phyloP scores from a whole-genome alignment of 2,797 vertebrate genomes.

The Xenops minutus region DNA sequence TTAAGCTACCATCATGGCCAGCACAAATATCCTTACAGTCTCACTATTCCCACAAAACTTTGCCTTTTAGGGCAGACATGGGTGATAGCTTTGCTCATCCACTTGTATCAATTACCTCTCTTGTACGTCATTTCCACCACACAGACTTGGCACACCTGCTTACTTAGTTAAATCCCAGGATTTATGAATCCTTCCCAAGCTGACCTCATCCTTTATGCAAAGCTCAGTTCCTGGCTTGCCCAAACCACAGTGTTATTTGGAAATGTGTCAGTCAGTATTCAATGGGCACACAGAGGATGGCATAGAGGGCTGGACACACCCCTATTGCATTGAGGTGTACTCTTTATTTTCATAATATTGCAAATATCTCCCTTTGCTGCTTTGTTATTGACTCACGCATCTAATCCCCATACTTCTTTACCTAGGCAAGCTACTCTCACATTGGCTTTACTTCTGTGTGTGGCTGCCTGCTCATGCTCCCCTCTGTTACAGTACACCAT shows the following conservation, averaged over 20 bases:
- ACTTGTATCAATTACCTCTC: not conserved
- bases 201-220: not conserved
- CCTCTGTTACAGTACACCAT: not conserved
- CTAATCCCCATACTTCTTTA: not conserved
- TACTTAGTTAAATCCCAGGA: not conserved
- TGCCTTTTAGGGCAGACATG: not conserved
- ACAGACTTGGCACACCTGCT: not conserved
- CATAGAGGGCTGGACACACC: slow-evolving; percentile 16
- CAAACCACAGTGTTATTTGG: not conserved
- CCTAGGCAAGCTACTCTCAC: not conserved
- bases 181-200: not conserved
- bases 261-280: slow-evolving; percentile 23
- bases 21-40: not conserved
- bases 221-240: not conserved
- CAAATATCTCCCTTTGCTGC: not conserved
- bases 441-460: not conserved
- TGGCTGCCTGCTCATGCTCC: not conserved
- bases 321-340: not conserved
- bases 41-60: not conserved
- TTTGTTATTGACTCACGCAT: slow-evolving; percentile 16
- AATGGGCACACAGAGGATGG: not conserved
- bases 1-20: not conserved
- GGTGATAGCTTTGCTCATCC: not conserved
- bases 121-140: rapidly evolving
- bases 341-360: slow-evolving; percentile 36